Evolutionary conservation across 2,113 vertebrate genomes (phyloP).

Genomic region (Nesoenas mayeri): DNA sequence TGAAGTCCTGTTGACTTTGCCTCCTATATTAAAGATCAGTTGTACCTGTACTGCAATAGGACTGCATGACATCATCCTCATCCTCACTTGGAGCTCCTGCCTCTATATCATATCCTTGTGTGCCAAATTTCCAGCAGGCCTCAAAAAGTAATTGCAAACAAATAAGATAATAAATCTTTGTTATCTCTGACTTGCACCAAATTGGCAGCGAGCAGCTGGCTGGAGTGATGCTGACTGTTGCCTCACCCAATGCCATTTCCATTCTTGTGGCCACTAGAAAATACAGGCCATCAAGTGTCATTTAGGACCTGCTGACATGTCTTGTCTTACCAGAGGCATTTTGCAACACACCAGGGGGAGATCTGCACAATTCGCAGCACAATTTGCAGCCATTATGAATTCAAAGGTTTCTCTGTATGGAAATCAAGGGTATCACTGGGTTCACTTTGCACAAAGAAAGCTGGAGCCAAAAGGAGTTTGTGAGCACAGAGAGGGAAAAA

Average conservation of each 20-base stretch:
- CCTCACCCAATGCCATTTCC: not conserved
- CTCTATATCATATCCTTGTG: not conserved
- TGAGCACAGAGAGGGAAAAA: not conserved
- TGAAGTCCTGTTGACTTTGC: not conserved
- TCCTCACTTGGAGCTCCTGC: not conserved
- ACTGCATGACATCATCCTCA: not conserved
- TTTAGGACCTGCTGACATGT: not conserved
- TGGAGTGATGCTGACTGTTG: not conserved
- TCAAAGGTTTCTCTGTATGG: not conserved
- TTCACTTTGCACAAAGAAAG: not conserved
- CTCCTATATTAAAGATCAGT: not conserved
- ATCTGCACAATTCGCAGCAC: not conserved
- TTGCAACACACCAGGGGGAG: not conserved
- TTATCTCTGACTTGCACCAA: not conserved
- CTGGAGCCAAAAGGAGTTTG: not conserved
- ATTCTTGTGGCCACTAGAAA: not conserved
- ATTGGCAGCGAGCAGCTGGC: not conserved
- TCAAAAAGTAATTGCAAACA: not conserved
- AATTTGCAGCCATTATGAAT: not conserved
- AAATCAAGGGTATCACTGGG: not conserved
- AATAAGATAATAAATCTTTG: not conserved
- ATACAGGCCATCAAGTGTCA: not conserved
- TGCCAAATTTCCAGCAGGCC: constrained; percentile 39
- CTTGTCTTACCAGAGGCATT: not conserved
- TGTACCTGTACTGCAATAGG: not conserved